phyloP scores from a whole-genome alignment of 2,113 vertebrate genomes.

The Gymnarchus niloticus region DNA sequence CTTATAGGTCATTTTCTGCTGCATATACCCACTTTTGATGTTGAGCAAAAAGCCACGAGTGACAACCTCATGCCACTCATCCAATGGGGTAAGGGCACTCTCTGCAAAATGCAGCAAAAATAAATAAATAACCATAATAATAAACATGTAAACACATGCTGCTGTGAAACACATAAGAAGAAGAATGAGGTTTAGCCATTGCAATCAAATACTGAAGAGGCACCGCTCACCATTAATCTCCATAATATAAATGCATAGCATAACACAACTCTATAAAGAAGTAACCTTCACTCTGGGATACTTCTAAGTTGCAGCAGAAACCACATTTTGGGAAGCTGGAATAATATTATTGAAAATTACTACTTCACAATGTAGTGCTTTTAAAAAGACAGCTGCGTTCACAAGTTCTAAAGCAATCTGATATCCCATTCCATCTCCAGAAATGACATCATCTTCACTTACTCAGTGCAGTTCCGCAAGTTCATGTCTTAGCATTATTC shows the following conservation, averaged over 20 bases:
- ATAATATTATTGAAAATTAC: background rate
- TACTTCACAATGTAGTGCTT: too few species aligned
- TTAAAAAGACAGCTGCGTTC: too few species aligned
- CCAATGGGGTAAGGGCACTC: constrained; percentile 8
- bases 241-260: background rate
- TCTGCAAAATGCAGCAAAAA: background rate
- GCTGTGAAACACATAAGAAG: background rate
- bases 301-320: background rate
- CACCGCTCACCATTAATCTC: background rate
- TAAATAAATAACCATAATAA: background rate
- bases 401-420: background rate
- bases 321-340: background rate
- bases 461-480: background rate
- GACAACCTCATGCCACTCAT: constrained; percentile 2
- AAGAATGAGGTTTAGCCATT: background rate
- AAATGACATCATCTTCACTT: too few species aligned
- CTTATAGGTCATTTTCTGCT: constrained; percentile 25
- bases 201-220: background rate
- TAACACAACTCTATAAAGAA: background rate
- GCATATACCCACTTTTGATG: constrained; percentile 37
- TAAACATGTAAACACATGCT: background rate
- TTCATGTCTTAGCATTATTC: background rate
- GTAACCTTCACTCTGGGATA: background rate
- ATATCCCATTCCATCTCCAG: background rate
- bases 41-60: constrained; percentile 28